Evolutionary conservation across 2,113 vertebrate genomes (phyloP).

Genomic region (Passer domesticus): DNA sequence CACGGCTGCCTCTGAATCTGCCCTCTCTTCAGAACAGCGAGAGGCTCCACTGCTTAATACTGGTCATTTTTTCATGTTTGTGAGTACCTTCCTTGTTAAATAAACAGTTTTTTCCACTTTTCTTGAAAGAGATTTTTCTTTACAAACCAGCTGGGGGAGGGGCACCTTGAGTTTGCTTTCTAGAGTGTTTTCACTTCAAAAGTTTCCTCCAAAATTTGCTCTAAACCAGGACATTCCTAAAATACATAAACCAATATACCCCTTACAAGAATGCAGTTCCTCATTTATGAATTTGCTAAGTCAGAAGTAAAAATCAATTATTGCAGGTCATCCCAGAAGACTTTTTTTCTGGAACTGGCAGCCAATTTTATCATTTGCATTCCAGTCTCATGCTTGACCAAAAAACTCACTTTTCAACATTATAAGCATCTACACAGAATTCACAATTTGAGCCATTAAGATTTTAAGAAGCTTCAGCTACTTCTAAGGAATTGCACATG

Average conservation of each 20-base stretch:
- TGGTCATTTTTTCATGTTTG: neutral
- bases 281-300: neutral
- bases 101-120: neutral
- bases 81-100: neutral
- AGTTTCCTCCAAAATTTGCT: neutral
- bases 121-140: neutral
- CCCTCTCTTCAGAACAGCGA: neutral
- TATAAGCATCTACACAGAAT: neutral
- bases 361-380: neutral
- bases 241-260: neutral
- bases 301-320: neutral
- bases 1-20: neutral
- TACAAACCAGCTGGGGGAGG: accelerated
- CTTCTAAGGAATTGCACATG: neutral
- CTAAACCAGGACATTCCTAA: neutral
- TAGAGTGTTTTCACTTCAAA: neutral
- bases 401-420: neutral
- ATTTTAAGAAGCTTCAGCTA: neutral
- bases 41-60: neutral
- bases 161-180: neutral
- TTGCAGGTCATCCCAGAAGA: neutral
- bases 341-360: neutral
- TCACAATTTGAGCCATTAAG: neutral
- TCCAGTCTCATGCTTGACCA: neutral
- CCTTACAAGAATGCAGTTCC: neutral